Evolutionary conservation across 2,888 invertebrate species (phyloP).

Genomic region (Lycia hirtaria): DNA sequence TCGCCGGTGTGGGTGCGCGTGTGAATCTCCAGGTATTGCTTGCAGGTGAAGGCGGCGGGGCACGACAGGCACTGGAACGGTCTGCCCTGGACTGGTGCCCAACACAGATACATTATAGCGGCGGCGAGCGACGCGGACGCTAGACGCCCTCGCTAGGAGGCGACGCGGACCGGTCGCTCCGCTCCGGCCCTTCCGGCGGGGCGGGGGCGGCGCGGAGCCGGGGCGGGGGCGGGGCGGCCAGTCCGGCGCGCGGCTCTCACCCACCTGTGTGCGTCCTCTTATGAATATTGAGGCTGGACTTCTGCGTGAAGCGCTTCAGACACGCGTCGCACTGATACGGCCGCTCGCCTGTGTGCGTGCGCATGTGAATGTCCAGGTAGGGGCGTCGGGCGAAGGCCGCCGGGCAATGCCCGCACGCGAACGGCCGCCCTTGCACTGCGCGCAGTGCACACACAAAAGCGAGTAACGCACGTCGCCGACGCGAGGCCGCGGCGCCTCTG

Average conservation of each 20-base stretch:
- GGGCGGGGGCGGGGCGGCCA: conserved; percentile 70
- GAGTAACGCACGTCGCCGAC: conserved; percentile 85
- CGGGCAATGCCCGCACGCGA: conserved; percentile 79
- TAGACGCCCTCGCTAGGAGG: conserved; percentile 77
- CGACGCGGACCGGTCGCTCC: conserved; percentile 81
- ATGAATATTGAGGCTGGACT: conserved; percentile 93
- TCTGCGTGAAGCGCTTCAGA: conserved; percentile 92
- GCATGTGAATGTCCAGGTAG: conserved; percentile 83
- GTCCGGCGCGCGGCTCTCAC: conserved; percentile 81
- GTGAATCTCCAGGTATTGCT: conserved; percentile 87
- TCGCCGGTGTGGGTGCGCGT: conserved; percentile 86
- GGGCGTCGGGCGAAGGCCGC: conserved; percentile 81
- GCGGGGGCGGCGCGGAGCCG: conserved; percentile 57
- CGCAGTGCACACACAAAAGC: conserved; percentile 85
- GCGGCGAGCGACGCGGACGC: conserved; percentile 77
- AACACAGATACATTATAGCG: conserved; percentile 82
- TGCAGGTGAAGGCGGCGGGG: conserved; percentile 85
- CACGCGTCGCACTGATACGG: conserved; percentile 90
- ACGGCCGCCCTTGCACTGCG: conserved; percentile 82
- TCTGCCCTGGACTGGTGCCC: conserved; percentile 86
- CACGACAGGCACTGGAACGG: conserved; percentile 87
- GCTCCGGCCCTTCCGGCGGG: conserved; percentile 72
- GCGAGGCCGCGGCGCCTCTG: conserved; percentile 51
- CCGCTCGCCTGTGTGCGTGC: conserved; percentile 86
- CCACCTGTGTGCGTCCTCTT: conserved; percentile 90